These are phyloP conservation scores for Panonychus citri DNA, from an alignment of 1,140 invertebrate species.

Conservation along the genomic window DNA sequence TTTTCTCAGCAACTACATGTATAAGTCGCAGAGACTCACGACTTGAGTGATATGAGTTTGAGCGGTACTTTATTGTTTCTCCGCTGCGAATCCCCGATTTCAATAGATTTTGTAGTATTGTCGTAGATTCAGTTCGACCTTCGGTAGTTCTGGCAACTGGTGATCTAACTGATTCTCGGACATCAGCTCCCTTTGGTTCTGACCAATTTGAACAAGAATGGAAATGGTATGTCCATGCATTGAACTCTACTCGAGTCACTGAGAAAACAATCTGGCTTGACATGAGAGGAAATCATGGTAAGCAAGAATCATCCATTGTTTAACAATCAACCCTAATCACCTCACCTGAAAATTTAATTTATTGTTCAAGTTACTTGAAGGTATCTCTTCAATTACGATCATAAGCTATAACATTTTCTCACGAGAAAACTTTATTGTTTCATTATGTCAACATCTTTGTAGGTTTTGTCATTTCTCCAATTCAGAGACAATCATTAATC, in stretches of 20 bases:
- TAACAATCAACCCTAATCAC: too few relatives aligned
- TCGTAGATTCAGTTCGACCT: constrained; percentile 48
- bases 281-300: constrained; percentile 84
- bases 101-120: constrained; percentile 49
- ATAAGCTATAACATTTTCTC: too few relatives aligned
- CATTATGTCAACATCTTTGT: too few relatives aligned
- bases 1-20: too few relatives aligned
- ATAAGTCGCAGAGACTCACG: too few relatives aligned
- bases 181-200: constrained; percentile 48
- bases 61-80: too few relatives aligned
- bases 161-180: constrained; percentile 73
- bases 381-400: too few relatives aligned
- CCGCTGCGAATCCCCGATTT: constrained; percentile 51
- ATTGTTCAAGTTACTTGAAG: background rate
- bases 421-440: too few relatives aligned
- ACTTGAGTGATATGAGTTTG: too few relatives aligned
- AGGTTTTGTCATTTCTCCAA: too few relatives aligned
- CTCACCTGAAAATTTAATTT: constrained; percentile 1
- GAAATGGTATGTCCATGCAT: constrained; percentile 46
- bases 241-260: constrained; percentile 39
- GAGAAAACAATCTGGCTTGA: constrained; percentile 61
- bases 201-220: constrained; percentile 61
- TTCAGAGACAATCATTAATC: too few relatives aligned
- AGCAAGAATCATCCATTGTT: constrained; percentile 9
- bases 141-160: constrained; percentile 53